phyloP scores from a whole-genome alignment of 2,797 vertebrate species.

The Cirrhinus molitorella region DNA sequence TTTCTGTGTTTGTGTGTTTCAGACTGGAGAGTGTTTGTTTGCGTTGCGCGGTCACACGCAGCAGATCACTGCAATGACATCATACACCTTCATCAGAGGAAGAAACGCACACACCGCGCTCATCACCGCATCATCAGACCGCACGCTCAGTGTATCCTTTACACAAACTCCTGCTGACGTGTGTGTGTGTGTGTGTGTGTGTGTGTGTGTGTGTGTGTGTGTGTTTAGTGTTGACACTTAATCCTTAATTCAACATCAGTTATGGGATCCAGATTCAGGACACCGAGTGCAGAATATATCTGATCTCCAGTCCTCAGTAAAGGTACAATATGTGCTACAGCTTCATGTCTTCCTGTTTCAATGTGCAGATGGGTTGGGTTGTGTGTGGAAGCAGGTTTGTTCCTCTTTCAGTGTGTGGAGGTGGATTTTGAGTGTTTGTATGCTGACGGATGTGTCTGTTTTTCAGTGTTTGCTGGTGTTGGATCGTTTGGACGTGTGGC shows the following conservation, averaged over 20 bases:
- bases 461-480: slow-evolving; percentile 90
- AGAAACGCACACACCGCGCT: slow-evolving; percentile 72
- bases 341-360: not conserved
- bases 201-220: too few species aligned
- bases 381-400: slow-evolving; percentile 6
- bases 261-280: slow-evolving; percentile 90
- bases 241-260: slow-evolving; percentile 73
- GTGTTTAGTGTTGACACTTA: not conserved
- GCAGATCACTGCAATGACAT: slow-evolving; percentile 90
- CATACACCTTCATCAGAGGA: slow-evolving; percentile 72
- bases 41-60: slow-evolving; percentile 91
- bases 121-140: slow-evolving; percentile 93
- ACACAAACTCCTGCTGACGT: not conserved
- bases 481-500: slow-evolving; percentile 84
- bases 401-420: slow-evolving; percentile 21
- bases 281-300: slow-evolving; percentile 86
- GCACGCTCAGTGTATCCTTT: slow-evolving; percentile 93
- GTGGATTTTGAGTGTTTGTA: slow-evolving; percentile 15
- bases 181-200: slow-evolving; percentile 21
- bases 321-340: slow-evolving; percentile 76
- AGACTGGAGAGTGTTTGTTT: slow-evolving; percentile 91
- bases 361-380: slow-evolving; percentile 18
- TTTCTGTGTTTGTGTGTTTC: slow-evolving; percentile 45
- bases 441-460: slow-evolving; percentile 12
- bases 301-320: slow-evolving; percentile 92